Base-by-base conservation (phyloP, 2,797 vertebrate genomes). In the Delichon dasypus region DNA sequence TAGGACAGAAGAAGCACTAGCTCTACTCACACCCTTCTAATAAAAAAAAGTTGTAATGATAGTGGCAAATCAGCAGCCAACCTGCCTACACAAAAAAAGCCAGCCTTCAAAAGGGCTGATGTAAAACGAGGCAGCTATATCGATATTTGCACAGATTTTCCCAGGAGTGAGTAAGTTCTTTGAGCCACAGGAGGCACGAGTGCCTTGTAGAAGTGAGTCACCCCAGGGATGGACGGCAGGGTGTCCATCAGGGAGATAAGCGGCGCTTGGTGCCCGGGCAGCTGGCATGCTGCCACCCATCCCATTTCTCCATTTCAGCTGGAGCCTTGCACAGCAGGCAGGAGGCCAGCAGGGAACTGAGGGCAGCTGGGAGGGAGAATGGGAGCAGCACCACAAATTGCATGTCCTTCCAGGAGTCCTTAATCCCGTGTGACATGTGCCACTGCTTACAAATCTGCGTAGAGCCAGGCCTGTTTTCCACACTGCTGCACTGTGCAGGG, bases 291-390 rank as follows among this genome's bases (percentile, higher is more conserved):
- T 86, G 94, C 94, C 91, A 93, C 85, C 71, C 86, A 93, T 78
- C 79, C 51, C 34, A 16, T 90, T 73, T 92, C 94, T 95, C 89
- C 85, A 82, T 93, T 96, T 92, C 94, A 92, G 85, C 66, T 65
- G 54, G 68, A 66, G 70, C 16, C 79, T 62, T 78, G 19, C 36
- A 84, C 79, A 48, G 42, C 48, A 74, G 86, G 90, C 21, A 2
- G 84, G 80, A 91, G 85, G 79, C 68, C 89, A 87, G 88, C 44
- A 3, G 89, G 90, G 79, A 92, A 30, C 38, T 12, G 68, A 85
- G 54, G 85, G 84, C 0, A 9, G 60, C 53, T 88, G 68, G 55
- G 71, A 89, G 50, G 78, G 67, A 87, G 94, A 85, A 91, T 64
- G 57, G 67, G 65, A 92, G 81, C 86, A 26, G 72, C 54, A 68